phyloP scores from a whole-genome alignment of 1,140 invertebrate genomes.

The Melipona quadrifasciata region DNA sequence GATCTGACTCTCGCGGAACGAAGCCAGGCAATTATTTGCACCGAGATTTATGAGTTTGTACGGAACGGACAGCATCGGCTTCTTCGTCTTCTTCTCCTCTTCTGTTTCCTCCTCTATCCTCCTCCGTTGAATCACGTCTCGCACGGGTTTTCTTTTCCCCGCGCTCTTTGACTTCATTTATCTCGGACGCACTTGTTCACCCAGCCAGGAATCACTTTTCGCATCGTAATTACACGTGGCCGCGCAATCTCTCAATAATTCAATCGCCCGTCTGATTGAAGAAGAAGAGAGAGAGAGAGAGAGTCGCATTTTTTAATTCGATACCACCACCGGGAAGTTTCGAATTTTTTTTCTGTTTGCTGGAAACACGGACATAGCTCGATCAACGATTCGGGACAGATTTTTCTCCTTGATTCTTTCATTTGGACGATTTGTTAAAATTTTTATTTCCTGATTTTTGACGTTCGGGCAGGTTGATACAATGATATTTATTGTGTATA shows the following conservation, averaged over 20 bases:
- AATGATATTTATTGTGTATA: too few species aligned
- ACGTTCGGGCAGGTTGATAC: neutral
- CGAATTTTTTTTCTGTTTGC: too few species aligned
- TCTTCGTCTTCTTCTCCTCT: constrained; percentile 39
- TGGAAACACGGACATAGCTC: neutral
- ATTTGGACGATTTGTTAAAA: constrained; percentile 21
- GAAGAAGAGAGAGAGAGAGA: neutral
- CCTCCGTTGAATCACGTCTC: constrained; percentile 1
- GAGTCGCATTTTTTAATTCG: constrained; percentile 12
- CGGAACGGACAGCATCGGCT: constrained; percentile 65
- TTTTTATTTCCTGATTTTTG: neutral
- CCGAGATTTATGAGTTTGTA: constrained; percentile 80
- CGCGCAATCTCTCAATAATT: constrained; percentile 78
- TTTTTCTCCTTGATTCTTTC: too few species aligned
- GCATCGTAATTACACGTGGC: constrained; percentile 76
- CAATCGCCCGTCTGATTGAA: constrained; percentile 68
- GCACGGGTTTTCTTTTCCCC: constrained; percentile 46
- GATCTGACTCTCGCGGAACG: constrained; percentile 70
- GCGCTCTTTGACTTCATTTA: constrained; percentile 66
- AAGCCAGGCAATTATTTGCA: constrained; percentile 79
- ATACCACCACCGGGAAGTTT: too few species aligned
- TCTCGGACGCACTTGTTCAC: constrained; percentile 65
- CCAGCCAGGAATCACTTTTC: constrained; percentile 76
- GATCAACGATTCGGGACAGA: too few species aligned
- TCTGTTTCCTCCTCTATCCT: neutral